These are phyloP conservation scores for Machaerirhynchus nigripectus DNA, from an alignment of 2,113 vertebrate species.

Conservation along the genomic window DNA sequence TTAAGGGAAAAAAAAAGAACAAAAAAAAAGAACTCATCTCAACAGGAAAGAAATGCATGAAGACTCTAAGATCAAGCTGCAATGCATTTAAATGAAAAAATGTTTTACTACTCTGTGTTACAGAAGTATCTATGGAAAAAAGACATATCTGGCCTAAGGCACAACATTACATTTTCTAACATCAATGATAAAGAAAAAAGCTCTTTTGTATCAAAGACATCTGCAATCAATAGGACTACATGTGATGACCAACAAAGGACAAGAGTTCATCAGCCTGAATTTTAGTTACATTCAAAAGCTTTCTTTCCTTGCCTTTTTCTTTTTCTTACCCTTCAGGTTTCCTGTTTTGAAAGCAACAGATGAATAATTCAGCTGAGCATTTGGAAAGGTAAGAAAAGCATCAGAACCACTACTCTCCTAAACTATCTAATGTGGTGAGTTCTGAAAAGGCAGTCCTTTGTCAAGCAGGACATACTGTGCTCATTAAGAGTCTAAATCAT, in stretches of 20 bases:
- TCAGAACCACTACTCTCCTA: not conserved
- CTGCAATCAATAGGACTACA: slow-evolving; percentile 51
- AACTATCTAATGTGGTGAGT: not conserved
- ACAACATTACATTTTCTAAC: slow-evolving; percentile 11
- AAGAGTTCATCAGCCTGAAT: slow-evolving; percentile 14
- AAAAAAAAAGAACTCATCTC: not conserved
- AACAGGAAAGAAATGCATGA: not conserved
- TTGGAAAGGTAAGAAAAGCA: not conserved
- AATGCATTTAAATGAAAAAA: slow-evolving; percentile 12
- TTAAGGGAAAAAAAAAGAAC: not conserved
- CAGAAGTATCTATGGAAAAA: not conserved
- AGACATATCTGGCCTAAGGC: slow-evolving; percentile 36
- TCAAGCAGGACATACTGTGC: not conserved
- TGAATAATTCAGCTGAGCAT: slow-evolving; percentile 47
- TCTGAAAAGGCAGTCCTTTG: not conserved
- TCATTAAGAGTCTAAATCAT: not conserved
- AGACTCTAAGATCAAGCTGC: not conserved
- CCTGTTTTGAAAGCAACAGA: not conserved
- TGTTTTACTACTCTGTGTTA: slow-evolving; percentile 19
- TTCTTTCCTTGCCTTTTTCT: not conserved
- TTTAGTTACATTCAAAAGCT: slow-evolving; percentile 15
- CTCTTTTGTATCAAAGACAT: slow-evolving; percentile 26
- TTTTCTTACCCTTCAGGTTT: not conserved
- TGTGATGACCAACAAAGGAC: slow-evolving; percentile 26
- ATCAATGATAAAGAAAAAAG: slow-evolving; percentile 9